Percentiles rank a stretch among this genome's conserved stretches.
phyloP scores from a whole-genome alignment of 2,113 vertebrate genomes.

The Suncus etruscus region DNA sequence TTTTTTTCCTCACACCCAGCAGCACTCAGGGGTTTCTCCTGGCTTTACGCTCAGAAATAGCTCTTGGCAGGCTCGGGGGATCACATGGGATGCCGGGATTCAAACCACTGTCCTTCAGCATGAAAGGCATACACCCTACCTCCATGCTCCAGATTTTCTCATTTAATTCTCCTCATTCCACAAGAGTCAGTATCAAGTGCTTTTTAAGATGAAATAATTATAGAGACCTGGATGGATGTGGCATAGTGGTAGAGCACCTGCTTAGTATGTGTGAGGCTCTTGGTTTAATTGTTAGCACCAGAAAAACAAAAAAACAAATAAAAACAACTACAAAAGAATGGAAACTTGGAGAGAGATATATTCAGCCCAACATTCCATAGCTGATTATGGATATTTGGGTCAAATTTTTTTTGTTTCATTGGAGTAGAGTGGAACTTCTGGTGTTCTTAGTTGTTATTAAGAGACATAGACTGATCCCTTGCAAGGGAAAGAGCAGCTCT shows the following conservation, averaged over 20 bases:
- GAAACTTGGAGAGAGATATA: constrained; percentile 30
- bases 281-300: too few relatives aligned
- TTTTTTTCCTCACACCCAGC: too few relatives aligned
- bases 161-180: constrained; percentile 50
- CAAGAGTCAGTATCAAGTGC: constrained; percentile 41
- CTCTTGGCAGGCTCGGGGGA: too few relatives aligned
- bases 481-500: background rate
- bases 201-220: background rate
- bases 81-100: too few relatives aligned
- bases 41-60: too few relatives aligned
- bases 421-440: constrained; percentile 27
- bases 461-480: constrained; percentile 22
- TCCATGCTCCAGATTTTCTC: background rate
- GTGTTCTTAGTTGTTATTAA: background rate
- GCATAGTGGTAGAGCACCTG: too few relatives aligned
- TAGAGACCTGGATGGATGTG: too few relatives aligned
- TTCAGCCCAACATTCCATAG: background rate
- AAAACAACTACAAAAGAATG: background rate
- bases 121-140: too few relatives aligned
- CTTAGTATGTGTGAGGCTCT: too few relatives aligned
- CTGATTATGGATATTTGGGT: background rate
- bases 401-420: background rate
- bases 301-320: background rate
- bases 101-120: too few relatives aligned
- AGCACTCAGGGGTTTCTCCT: too few relatives aligned